Percentiles rank a stretch among this genome's conserved stretches.
These are phyloP conservation scores for Tyto alba DNA, from an alignment of 2,113 vertebrate species.

Conservation along the genomic window DNA sequence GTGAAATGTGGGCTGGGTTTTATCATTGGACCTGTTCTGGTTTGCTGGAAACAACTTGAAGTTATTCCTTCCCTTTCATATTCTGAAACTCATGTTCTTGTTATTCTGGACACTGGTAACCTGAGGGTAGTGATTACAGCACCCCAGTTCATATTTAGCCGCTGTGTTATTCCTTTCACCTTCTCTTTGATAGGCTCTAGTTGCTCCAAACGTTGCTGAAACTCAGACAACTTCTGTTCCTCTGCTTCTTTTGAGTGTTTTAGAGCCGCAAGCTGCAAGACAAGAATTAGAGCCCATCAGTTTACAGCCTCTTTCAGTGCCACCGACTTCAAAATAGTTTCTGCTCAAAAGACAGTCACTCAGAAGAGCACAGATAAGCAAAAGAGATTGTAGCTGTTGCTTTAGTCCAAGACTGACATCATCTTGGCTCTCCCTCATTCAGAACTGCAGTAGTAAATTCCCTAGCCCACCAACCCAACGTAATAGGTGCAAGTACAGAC, in stretches of 20 bases:
- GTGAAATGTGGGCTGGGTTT: background rate
- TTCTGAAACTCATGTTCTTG: background rate
- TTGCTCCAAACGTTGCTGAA: conserved; percentile 69
- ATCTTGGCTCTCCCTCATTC: background rate
- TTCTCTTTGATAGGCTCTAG: conserved; percentile 72
- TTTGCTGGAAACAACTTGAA: background rate
- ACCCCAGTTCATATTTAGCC: background rate
- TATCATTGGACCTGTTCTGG: background rate
- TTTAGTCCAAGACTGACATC: background rate
- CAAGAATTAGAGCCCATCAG: background rate
- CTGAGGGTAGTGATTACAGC: background rate
- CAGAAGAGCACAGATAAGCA: background rate
- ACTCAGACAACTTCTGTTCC: conserved; percentile 62
- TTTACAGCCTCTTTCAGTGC: background rate
- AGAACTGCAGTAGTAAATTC: background rate
- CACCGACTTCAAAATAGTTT: background rate
- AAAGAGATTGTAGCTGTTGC: background rate
- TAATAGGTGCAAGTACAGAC: background rate
- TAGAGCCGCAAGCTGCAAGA: conserved; percentile 59
- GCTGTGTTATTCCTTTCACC: conserved; percentile 51
- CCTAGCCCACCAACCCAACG: background rate
- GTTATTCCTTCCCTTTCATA: background rate
- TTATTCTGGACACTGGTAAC: background rate
- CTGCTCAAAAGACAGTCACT: background rate
- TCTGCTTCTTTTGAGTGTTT: conserved; percentile 70